These are phyloP conservation scores for Gyps fulvus DNA, from an alignment of 2,113 vertebrate species.

Conservation along the genomic window DNA sequence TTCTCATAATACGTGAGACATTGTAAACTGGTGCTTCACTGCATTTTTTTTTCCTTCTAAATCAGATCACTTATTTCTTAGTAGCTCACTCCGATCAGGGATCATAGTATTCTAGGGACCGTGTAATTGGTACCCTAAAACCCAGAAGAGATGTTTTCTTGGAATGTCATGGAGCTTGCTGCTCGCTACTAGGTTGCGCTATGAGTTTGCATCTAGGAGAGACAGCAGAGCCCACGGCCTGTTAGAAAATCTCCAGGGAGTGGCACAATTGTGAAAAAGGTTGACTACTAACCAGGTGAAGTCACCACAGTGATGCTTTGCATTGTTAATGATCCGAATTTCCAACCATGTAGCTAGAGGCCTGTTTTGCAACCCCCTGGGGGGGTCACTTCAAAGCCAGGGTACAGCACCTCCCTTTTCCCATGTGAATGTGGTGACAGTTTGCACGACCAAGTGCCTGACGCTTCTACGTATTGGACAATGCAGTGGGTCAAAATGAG, in stretches of 20 bases:
- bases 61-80: background rate
- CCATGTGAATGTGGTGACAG: background rate
- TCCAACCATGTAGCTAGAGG: background rate
- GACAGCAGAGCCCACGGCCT: fast-evolving
- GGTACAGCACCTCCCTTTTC: background rate
- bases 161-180: background rate
- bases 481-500: background rate
- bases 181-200: background rate
- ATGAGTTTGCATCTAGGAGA: background rate
- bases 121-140: background rate
- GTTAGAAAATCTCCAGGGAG: background rate
- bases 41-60: background rate
- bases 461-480: fast-evolving
- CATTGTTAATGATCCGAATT: background rate
- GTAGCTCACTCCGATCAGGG: background rate
- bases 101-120: background rate
- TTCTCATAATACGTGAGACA: background rate
- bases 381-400: background rate
- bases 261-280: background rate
- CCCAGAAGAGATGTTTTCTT: background rate
- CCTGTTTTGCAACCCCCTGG: background rate
- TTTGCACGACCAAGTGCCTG: background rate
- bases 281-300: background rate
- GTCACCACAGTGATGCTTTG: background rate
- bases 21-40: background rate